Evolutionary conservation across 2,797 vertebrate species (phyloP).

Genomic region (Acipenser transmontanus): DNA sequence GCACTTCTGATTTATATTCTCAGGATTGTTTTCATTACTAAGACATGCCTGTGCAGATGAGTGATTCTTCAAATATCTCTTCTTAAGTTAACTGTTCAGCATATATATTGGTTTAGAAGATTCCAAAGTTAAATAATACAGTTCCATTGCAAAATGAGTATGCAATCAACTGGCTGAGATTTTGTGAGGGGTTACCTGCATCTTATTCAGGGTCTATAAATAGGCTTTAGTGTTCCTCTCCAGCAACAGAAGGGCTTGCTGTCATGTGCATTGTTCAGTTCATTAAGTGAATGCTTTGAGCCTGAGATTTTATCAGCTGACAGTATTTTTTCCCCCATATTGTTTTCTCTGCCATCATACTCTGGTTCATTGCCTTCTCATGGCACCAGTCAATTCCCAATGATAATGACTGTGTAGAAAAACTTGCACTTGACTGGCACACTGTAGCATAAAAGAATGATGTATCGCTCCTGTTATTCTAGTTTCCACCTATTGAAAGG

Average conservation of each 20-base stretch:
- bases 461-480: constrained; percentile 43
- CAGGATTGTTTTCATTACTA: constrained; percentile 33
- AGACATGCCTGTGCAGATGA: constrained; percentile 24
- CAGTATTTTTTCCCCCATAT: constrained; percentile 3
- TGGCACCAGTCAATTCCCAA: constrained; percentile 44
- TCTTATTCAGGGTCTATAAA: constrained; percentile 46
- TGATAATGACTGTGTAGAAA: constrained; percentile 52
- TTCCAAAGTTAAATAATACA: constrained; percentile 56
- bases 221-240: constrained; percentile 13
- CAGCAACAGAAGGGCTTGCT: background rate
- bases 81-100: constrained; percentile 48
- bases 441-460: constrained; percentile 45
- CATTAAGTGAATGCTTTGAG: background rate
- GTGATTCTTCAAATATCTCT: constrained; percentile 26
- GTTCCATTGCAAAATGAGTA: constrained; percentile 40
- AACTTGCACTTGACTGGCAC: constrained; percentile 47
- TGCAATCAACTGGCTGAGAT: constrained; percentile 49
- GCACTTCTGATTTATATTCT: constrained; percentile 28
- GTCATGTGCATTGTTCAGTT: constrained; percentile 4
- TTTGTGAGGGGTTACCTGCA: constrained; percentile 49
- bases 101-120: constrained; percentile 57
- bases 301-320: constrained; percentile 5
- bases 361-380: constrained; percentile 42
- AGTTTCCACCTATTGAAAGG: constrained; percentile 48
- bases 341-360: constrained; percentile 27